Base-by-base conservation (phyloP, 2,797 vertebrate species). In the Myotis planiceps region DNA sequence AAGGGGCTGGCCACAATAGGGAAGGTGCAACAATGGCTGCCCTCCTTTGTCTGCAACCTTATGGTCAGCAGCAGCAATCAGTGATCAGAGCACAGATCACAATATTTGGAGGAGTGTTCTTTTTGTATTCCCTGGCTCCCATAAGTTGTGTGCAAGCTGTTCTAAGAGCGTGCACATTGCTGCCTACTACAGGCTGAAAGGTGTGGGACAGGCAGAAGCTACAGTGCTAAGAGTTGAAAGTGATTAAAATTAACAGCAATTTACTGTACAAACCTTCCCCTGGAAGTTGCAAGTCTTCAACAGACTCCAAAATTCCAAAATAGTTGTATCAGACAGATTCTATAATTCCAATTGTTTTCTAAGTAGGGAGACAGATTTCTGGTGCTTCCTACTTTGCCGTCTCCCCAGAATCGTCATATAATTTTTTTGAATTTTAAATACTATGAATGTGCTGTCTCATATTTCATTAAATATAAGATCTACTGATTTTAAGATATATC, bases 391-490 rank as follows among this genome's bases (percentile, higher is more conserved):
- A 87, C 55, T 79, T n/a, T 69, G 27, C 34, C 25, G 34, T 53
- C 34, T 53, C 53, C 85, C 51, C 42, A 60, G 42, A 47, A 88
- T 68, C 55, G 9, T 68, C 49, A 29, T 21, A 76, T 21, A 42
- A 45, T n/a, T 78, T 83, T 29, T 60, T 29, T 60, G 58, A 58
- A 74, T 34, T 93, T 34, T 88, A 93, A 93, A 78, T 74, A 68
- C 14, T 79, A 84, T 34, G 16, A 96, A 79, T 91, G 27, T 80
- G n/a, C 32, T 79, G 32, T 91, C 53, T 63, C 19, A n/a, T 9
- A 88, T 75, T 69, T 55, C 32, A 90, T 90, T 58, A 88, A 74
- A 55, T 53, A 10, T 91, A 79, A 88, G 72, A 55, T 55, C 51
- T 27, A 39, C 0, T 74, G 39, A 69, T 29, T 66, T 80, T 47